Conservation (phyloP, 2,888 invertebrate species). For the Andrena bucephala region DNA sequence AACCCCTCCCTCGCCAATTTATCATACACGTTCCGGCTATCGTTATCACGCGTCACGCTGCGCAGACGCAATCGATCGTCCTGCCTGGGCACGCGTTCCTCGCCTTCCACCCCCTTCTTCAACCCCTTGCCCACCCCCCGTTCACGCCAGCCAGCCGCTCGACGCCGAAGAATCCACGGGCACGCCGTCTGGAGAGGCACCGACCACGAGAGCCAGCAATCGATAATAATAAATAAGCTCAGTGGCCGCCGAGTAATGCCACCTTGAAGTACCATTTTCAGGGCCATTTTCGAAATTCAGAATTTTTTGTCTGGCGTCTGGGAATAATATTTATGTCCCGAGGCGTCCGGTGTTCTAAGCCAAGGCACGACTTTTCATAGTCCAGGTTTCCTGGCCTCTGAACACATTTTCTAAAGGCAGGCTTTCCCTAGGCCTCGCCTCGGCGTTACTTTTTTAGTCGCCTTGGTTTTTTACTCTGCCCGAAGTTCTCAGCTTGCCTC, state of each 20-base stretch:
- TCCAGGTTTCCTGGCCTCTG: no score
- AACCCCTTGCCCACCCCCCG: neutral
- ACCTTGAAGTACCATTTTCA: neutral
- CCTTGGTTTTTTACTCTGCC: no score
- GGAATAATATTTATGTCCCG: no score
- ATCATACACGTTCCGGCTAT: slow-evolving; percentile 16
- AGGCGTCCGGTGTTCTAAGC: no score
- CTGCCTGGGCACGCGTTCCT: neutral
- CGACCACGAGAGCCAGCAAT: slow-evolving; percentile 17
- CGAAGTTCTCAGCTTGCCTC: no score
- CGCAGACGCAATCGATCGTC: slow-evolving; percentile 38
- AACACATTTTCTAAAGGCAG: no score
- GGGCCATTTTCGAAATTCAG: neutral
- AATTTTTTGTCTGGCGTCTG: no score
- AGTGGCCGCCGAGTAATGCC: neutral
- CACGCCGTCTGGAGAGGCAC: slow-evolving; percentile 6
- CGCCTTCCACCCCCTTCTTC: neutral
- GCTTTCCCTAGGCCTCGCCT: no score
- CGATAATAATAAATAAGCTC: slow-evolving; percentile 8
- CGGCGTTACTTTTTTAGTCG: no score
- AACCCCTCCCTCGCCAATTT: neutral
- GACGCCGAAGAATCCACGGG: neutral
- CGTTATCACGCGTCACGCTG: slow-evolving; percentile 16
- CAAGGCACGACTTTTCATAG: no score
- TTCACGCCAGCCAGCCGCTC: neutral